Conservation (phyloP, 2,888 invertebrate genomes). For the Conistra vaccinii region DNA sequence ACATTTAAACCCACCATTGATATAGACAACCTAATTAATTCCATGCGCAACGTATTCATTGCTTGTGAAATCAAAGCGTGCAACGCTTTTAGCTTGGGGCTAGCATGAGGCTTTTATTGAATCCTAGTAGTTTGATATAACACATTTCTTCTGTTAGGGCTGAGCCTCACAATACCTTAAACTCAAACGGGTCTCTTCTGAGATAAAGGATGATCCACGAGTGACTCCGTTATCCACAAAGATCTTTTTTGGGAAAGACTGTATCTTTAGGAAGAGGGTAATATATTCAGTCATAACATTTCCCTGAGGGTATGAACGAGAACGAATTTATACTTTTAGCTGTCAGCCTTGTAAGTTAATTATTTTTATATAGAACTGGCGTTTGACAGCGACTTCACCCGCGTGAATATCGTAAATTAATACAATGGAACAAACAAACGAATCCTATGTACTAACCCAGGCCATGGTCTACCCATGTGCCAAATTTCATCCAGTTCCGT, state of each 20-base stretch:
- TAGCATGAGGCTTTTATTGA: background rate
- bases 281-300: background rate
- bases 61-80: background rate
- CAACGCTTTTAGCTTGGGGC: background rate
- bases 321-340: slow-evolving; percentile 1
- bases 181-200: background rate
- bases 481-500: background rate
- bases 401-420: no score
- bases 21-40: background rate
- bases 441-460: no score
- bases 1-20: background rate
- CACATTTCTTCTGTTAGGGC: no score
- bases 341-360: background rate
- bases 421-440: no score
- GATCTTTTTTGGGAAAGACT: background rate
- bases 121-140: background rate
- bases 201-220: background rate
- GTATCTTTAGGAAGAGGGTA: background rate
- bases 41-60: background rate
- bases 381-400: no score
- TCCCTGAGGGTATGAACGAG: background rate
- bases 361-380: background rate
- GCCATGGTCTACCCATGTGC: background rate
- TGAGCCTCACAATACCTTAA: background rate
- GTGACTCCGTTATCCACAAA: background rate